These are phyloP conservation scores for Suncus etruscus DNA, from an alignment of 2,113 vertebrate species.

Conservation along the genomic window DNA sequence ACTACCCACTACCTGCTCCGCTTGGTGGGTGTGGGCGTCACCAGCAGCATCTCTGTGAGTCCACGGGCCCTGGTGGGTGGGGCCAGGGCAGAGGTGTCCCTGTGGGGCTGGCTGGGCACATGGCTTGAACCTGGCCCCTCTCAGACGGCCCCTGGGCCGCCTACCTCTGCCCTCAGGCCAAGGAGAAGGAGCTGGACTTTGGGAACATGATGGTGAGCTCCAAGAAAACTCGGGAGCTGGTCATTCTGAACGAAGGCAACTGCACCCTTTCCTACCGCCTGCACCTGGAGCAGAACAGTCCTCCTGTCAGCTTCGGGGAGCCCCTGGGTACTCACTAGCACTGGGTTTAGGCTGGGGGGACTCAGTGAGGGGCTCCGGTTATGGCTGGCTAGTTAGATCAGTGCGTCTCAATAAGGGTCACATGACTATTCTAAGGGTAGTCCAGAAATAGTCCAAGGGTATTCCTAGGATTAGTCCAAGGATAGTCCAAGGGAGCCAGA, in stretches of 20 bases:
- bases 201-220: constrained; percentile 90
- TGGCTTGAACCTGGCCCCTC: background rate
- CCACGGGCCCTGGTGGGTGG: constrained; percentile 26
- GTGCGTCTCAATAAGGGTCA: too few species aligned
- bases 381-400: background rate
- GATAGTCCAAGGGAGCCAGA: background rate
- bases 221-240: constrained; percentile 85
- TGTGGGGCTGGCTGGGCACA: too few species aligned
- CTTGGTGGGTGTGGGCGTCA: constrained; percentile 88
- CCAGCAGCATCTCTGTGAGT: constrained; percentile 77
- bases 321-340: constrained; percentile 86
- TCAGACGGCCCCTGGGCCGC: background rate
- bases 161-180: constrained; percentile 86
- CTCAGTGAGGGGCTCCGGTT: background rate
- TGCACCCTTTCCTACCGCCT: constrained; percentile 91
- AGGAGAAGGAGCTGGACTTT: constrained; percentile 88
- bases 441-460: too few species aligned
- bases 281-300: constrained; percentile 87
- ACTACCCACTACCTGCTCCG: constrained; percentile 85
- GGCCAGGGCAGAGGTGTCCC: background rate
- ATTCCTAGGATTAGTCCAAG: too few species aligned
- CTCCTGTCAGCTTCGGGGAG: constrained; percentile 65
- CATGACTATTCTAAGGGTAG: too few species aligned
- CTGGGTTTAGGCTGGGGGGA: background rate
- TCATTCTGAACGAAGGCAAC: constrained; percentile 90